phyloP scores from a whole-genome alignment of 2,113 vertebrate species.

The Propithecus coquereli region DNA sequence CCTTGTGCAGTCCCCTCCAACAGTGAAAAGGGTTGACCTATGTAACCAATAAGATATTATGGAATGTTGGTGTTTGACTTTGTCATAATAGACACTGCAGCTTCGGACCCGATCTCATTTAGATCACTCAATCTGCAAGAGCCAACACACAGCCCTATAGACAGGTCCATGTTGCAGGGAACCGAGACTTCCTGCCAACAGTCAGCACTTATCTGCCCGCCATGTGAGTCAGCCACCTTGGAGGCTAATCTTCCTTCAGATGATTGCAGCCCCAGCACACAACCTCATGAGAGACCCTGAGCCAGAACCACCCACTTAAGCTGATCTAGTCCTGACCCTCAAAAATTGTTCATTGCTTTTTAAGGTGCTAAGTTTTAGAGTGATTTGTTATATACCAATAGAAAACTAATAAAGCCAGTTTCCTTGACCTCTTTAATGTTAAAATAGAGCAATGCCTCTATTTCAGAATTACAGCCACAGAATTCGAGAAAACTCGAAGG shows the following conservation, averaged over 20 bases:
- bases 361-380: neutral
- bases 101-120: neutral
- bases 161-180: neutral
- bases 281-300: neutral
- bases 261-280: neutral
- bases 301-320: neutral
- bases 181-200: neutral
- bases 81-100: neutral
- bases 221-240: neutral
- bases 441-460: neutral
- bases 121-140: neutral
- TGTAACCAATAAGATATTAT: neutral
- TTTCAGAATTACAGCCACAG: neutral
- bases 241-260: neutral
- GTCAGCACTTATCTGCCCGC: neutral
- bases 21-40: neutral
- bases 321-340: neutral
- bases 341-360: neutral
- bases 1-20: neutral
- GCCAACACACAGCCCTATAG: neutral
- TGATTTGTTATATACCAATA: neutral
- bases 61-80: neutral
- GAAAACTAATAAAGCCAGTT: neutral
- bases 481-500: neutral
- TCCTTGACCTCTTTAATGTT: neutral